Evolutionary conservation across 2,888 invertebrate species (phyloP).

Genomic region (Gisinianus flammeolus): DNA sequence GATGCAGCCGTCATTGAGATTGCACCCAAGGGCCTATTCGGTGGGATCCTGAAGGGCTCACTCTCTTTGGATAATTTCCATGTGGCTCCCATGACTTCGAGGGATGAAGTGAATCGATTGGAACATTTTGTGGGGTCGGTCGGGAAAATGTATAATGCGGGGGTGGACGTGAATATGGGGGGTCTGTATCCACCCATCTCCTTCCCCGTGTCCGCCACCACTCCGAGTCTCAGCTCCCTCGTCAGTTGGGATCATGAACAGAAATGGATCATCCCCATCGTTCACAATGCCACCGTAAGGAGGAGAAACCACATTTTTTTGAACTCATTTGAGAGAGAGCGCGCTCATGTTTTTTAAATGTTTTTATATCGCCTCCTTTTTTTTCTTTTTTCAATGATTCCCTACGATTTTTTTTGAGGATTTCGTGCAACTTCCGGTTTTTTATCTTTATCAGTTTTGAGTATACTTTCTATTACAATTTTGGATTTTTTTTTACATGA

Average conservation of each 20-base stretch:
- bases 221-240: constrained; percentile 80
- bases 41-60: constrained; percentile 66
- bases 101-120: constrained; percentile 73
- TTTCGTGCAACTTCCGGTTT: too few relatives aligned
- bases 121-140: constrained; percentile 76
- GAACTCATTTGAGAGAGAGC: too few relatives aligned
- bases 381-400: too few relatives aligned
- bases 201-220: constrained; percentile 85
- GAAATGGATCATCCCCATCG: constrained; percentile 61
- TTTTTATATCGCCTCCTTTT: too few relatives aligned
- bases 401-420: too few relatives aligned
- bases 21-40: constrained; percentile 53
- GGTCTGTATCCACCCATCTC: constrained; percentile 76
- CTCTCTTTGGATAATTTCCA: constrained; percentile 61
- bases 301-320: too few relatives aligned
- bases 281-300: background rate
- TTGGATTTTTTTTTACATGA: too few relatives aligned
- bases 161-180: constrained; percentile 75
- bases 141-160: constrained; percentile 81
- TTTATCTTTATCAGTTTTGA: too few relatives aligned
- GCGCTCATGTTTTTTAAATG: too few relatives aligned
- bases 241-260: constrained; percentile 83
- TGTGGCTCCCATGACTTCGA: constrained; percentile 62
- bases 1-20: too few relatives aligned
- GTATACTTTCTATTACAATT: too few relatives aligned